Conservation (phyloP, 2,113 vertebrate species). For the Carassius gibelio region DNA sequence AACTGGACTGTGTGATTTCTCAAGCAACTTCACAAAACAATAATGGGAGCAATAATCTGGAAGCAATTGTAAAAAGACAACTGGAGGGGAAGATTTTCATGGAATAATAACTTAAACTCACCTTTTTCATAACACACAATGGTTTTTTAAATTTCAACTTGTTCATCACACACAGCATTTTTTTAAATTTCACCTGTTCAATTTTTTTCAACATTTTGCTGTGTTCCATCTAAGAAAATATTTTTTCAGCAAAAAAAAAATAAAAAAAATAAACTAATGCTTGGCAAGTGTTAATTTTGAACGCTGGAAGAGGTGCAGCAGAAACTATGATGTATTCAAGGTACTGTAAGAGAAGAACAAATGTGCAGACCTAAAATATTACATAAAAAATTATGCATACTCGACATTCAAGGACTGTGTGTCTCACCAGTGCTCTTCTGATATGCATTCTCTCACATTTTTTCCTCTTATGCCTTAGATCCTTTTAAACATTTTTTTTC, state of each 20-base stretch:
- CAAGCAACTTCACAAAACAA: neutral
- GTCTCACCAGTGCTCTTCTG: neutral
- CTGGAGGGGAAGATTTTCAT: neutral
- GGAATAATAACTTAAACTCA: neutral
- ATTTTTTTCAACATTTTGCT: no score
- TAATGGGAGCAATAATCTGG: neutral
- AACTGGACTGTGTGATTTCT: neutral
- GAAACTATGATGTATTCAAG: neutral
- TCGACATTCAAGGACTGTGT: neutral
- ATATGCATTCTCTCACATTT: neutral
- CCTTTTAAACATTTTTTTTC: neutral
- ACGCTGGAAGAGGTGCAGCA: neutral
- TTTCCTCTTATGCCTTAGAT: neutral
- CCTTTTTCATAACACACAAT: neutral
- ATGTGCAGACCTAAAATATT: neutral
- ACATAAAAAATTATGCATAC: neutral
- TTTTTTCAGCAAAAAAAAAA: no score
- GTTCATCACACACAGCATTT: neutral
- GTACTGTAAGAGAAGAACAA: neutral
- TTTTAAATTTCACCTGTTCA: no score
- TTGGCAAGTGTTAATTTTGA: neutral
- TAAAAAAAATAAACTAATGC: neutral
- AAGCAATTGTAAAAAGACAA: neutral
- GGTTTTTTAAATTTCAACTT: no score
- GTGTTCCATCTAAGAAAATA: no score